Conservation (phyloP, 2,113 vertebrate genomes). For the Psammodynastes pulverulentus region DNA sequence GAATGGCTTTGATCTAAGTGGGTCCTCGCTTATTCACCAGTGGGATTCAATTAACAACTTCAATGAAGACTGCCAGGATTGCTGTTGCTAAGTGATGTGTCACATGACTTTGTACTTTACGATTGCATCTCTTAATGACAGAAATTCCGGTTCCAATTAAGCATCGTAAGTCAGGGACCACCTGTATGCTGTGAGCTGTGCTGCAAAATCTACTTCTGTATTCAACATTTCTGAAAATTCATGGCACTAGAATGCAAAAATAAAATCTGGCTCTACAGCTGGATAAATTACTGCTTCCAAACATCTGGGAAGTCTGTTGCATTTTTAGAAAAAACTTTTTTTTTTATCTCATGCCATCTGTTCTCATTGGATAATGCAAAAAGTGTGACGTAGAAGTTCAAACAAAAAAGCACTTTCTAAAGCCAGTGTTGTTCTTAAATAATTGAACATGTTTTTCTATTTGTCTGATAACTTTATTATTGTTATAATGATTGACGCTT, state of each 20-base stretch:
- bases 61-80: background rate
- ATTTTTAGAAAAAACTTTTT: constrained; percentile 12
- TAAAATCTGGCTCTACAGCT: background rate
- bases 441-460: background rate
- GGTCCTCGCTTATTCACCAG: background rate
- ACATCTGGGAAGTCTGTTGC: accelerated
- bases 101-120: background rate
- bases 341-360: background rate
- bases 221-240: background rate
- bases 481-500: background rate
- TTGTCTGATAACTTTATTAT: background rate
- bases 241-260: background rate
- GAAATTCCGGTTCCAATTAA: background rate
- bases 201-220: background rate
- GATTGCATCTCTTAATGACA: background rate
- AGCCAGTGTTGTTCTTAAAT: background rate
- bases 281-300: background rate
- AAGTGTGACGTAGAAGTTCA: background rate
- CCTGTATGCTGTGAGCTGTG: background rate
- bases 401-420: constrained; percentile 6
- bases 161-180: background rate
- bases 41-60: background rate
- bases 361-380: background rate
- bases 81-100: background rate
- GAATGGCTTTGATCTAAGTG: background rate